Evolutionary conservation across 2,113 vertebrate genomes (phyloP), one percentile per base, ranked within the genome.

Genomic region (Malurus cyaneus): DNA sequence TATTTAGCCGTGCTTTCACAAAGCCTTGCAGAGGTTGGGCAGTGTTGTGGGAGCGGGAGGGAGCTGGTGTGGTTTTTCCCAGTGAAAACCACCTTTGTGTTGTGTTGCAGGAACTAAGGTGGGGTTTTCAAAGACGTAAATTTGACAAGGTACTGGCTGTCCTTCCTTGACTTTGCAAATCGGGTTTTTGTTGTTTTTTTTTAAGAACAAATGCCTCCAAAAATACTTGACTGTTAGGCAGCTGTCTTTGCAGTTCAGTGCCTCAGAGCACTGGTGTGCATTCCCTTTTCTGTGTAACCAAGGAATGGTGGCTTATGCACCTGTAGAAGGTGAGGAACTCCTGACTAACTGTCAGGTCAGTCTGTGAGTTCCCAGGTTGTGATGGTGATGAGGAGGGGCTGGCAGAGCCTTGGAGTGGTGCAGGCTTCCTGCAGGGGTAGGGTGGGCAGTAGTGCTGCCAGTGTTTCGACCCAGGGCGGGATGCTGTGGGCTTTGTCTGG

Each of bases 241-340:
- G 47, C 70, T 76, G 39, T 24, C 19, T 4, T 3, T 36, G 70
- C 70, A 8, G 36, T 34, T 70, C 28, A 19, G 60, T 34, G 1
- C 24, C 52, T 32, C 18, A 6, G 39, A 2, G 32, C 41, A 1
- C 18, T 5, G 28, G 3, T 9, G 8, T 8, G 57, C 9, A 4
- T 60, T 59, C 46, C 52, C 79, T 36, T 1, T 47, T 42, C 53
- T 42, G 25, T 41, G 2, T 24, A 41, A 46, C 5, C 25, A 50
- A 3, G 25, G 17, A 4, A 0, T 1, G 31, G 5, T 28, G 46
- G 31, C 11, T 44, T 14, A 4, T 2, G 2, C 11, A 5, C 13
- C 29, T 49, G 34, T 12, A 5, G 21, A 13, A 36, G 49, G 53
- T 20, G 69, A 36, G 74, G 60, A 60, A 1, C 39, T 65, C 36